Base-by-base conservation (phyloP, 2,797 vertebrate species). In the Lacerta bilineata region DNA sequence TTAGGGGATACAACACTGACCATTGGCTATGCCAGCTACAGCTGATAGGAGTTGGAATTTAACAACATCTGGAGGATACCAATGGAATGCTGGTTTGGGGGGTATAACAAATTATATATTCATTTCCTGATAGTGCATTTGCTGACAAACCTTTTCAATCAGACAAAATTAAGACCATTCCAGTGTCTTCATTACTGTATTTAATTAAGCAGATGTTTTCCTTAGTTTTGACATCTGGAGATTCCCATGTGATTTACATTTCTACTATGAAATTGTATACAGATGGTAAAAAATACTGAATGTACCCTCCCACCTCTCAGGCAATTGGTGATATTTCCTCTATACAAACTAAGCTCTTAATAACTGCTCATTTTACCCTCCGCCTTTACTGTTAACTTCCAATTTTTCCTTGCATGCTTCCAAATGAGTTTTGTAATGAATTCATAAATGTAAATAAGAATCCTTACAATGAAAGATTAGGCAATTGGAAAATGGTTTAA, bases 81-180 rank as follows among this genome's bases (percentile, higher is more conserved):
- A 74, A 7, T 55, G 1, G 36, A 74, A 74, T 36, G 8, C 33
- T 36, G 18, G 36, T 17, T 71, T 46, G 25, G 80, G 76, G 64
- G 87, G 2, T 25, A 75, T 82, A 86, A 93, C 92, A 94, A 66
- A 91, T 92, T 91, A 50, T 84, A 86, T 87, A 95, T 94, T 89
- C 59, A 20, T 88, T 15, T 86, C 90, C 78, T 50, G 46, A 87
- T 20, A 87, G 71, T 85, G 89, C 80, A 77, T 85, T 89, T 87
- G 90, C 74, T 85, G 64, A 36, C 61, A 90, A 82, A 61, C 64
- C 43, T 66, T 55, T 84, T 36, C 46, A 2, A 68, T 76, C 9
- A 64, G 23, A 39, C 13, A 87, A 29, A 64, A 90, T 91, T 88
- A 87, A 91, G 89, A 83, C 88, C 39, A 17, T 69, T 80, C 83